Evolutionary conservation across 2,113 vertebrate species (phyloP).

Genomic region (Heterocephalus glaber): DNA sequence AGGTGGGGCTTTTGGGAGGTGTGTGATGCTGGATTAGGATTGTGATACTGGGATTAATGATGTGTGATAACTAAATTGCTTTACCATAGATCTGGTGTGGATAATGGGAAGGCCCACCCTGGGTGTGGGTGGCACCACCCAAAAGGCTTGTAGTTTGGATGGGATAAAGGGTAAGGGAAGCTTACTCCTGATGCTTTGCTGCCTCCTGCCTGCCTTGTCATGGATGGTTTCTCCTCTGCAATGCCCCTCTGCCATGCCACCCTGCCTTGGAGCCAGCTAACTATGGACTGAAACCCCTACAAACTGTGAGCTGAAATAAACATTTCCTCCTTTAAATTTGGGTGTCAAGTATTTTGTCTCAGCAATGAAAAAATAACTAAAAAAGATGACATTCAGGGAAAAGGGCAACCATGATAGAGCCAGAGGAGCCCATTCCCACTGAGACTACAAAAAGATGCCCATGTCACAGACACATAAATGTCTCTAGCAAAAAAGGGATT

Average conservation of each 20-base stretch:
- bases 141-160: background rate
- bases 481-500: background rate
- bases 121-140: background rate
- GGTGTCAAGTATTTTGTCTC: background rate
- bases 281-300: background rate
- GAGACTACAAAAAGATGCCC: background rate
- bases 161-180: background rate
- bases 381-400: background rate
- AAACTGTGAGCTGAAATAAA: background rate
- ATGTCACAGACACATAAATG: background rate
- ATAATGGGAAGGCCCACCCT: background rate
- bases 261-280: background rate
- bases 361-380: background rate
- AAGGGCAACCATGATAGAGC: slow-evolving; percentile 20
- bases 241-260: background rate
- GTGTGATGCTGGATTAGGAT: background rate
- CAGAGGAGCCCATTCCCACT: background rate
- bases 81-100: background rate
- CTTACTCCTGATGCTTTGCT: background rate
- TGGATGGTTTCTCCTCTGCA: background rate
- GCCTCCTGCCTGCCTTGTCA: background rate
- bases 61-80: background rate
- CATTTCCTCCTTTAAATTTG: background rate
- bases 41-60: background rate
- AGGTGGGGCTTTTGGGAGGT: background rate